These are phyloP conservation scores for Pagrus major DNA, from an alignment of 2,113 vertebrate genomes.

Conservation along the genomic window DNA sequence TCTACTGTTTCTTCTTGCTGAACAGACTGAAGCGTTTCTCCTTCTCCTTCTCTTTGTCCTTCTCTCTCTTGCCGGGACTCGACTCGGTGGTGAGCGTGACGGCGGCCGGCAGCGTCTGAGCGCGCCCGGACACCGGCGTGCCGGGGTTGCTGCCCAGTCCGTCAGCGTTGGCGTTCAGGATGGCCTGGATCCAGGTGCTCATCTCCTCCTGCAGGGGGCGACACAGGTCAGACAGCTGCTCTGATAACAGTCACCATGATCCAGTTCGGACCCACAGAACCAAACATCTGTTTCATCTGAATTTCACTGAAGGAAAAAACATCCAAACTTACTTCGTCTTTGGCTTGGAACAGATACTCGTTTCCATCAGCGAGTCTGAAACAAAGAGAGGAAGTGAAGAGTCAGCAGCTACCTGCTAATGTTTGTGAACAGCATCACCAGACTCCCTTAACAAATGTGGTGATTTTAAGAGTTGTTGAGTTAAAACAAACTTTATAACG, in stretches of 20 bases:
- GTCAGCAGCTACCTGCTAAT: too few species aligned
- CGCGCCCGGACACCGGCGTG: conserved; percentile 92
- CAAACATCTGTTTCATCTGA: too few species aligned
- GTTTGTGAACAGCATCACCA: too few species aligned
- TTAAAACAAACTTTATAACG: too few species aligned
- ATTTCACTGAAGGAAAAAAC: not conserved
- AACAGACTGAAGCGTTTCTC: conserved; percentile 98
- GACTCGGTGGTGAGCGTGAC: conserved; percentile 91
- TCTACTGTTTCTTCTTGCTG: conserved; percentile 97
- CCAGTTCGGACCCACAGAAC: too few species aligned
- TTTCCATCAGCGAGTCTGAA: conserved; percentile 95
- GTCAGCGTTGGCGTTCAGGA: conserved; percentile 89
- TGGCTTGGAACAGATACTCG: conserved; percentile 99
- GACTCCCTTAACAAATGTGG: too few species aligned
- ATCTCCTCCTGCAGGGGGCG: conserved; percentile 91
- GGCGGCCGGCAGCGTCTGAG: conserved; percentile 93
- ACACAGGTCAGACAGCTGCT: not conserved
- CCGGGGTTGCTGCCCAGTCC: conserved; percentile 91
- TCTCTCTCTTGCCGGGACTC: conserved; percentile 94
- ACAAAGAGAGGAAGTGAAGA: conserved; percentile 21
- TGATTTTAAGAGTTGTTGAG: too few species aligned
- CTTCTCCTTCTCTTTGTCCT: conserved; percentile 94
- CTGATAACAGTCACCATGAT: too few species aligned
- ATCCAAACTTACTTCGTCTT: conserved; percentile 93
- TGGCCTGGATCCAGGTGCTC: conserved; percentile 97